Conservation (phyloP, 1,140 invertebrate species). For the Rhopalosiphum padi region DNA sequence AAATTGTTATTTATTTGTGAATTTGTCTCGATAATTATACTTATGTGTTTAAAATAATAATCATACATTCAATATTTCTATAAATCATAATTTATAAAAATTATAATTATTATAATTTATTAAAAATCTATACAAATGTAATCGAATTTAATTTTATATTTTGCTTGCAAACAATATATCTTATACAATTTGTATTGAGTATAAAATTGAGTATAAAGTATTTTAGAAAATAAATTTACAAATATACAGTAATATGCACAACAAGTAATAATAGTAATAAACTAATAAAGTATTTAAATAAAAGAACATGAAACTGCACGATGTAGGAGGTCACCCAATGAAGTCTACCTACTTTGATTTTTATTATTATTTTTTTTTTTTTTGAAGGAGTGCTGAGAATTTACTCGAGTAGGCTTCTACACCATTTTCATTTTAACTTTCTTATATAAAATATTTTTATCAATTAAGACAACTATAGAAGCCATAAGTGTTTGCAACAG, state of each 20-base stretch:
- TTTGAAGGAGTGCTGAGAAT: no score
- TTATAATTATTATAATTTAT: background rate
- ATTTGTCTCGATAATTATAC: background rate
- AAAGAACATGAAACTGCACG: no score
- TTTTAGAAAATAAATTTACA: no score
- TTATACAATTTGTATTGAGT: background rate
- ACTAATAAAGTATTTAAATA: no score
- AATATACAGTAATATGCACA: no score
- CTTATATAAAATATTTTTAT: background rate
- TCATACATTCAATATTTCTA: background rate
- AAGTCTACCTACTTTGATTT: no score
- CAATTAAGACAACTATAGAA: background rate
- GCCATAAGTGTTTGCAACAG: background rate
- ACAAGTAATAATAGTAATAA: no score
- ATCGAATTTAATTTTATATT: background rate
- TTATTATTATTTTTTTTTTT: no score
- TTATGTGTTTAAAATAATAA: background rate
- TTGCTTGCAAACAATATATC: background rate
- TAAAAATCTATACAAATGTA: background rate
- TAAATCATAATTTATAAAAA: background rate
- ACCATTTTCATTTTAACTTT: no score
- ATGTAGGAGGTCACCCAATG: no score
- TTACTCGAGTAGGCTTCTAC: no score
- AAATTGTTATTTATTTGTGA: background rate
- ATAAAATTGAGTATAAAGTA: background rate